Base-by-base conservation (phyloP, 2,113 vertebrate genomes). In the Coptodon rendalli region DNA sequence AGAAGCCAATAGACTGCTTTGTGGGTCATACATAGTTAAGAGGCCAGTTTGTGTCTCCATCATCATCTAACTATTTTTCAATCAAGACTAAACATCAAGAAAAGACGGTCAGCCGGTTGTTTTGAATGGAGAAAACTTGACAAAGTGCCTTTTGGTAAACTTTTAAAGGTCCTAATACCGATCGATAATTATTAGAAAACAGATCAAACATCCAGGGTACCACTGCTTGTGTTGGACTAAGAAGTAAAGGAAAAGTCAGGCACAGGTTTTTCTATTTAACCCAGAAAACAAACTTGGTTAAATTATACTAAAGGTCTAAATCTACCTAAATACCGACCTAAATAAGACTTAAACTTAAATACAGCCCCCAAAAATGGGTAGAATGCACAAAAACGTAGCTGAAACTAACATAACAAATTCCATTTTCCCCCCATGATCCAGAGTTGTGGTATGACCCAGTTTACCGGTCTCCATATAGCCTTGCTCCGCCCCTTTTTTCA, bases 21-120 rank as follows among this genome's bases (percentile, higher is more conserved):
- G 12, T 43, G n/a, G 12, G 13, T 63, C 59, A 0, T 36, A 4
- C 59, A 0, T 36, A n/a, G 31, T 36, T 63, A 63, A 63, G 31
- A 63, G 59, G 16, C 29, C 59, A 34, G 29, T 17, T 63, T 0
- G 16, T 63, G 59, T 63, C 57, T 61, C 2, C 16, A 61, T 61
- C 2, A 19, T 61, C 59, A 63, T 7, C 59, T 6, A 34, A 61
- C 29, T 71, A 22, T 43, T 71, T 71, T 71, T 63, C 59, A 63
- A 36, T 63, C 59, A 19, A 34, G 16, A 36, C 59, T 63, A 63
- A 34, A 63, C 29, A 63, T 63, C 16, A 63, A 19, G 3, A 36
- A 63, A 63, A 63, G 29, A 63, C 1, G 5, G 59, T 34, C 59
- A 0, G 16, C 29, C 19, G 16, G 59, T 63, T 36, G 59, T 63